phyloP scores from a whole-genome alignment of 2,797 vertebrate species.

The Hippocampus kuda region DNA sequence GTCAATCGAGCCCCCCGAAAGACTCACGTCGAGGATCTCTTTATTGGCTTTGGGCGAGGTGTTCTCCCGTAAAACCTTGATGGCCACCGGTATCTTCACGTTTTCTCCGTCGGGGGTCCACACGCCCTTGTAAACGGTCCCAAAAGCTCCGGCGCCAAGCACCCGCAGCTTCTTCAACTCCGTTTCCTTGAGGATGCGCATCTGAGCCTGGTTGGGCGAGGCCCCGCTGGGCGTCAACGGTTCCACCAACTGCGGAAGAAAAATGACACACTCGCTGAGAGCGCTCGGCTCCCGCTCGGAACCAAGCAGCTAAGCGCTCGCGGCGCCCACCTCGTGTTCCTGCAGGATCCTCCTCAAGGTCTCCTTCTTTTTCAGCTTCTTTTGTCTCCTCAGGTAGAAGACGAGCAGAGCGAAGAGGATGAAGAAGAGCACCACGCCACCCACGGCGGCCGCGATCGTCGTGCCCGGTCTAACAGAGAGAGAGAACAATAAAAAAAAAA shows the following conservation, averaged over 20 bases:
- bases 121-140: conserved; percentile 93
- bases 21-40: conserved; percentile 90
- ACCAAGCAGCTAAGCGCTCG: too few relatives aligned
- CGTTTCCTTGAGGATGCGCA: conserved; percentile 95
- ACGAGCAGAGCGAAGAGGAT: conserved; percentile 73
- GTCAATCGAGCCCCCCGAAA: neutral
- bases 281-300: too few relatives aligned
- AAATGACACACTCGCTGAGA: too few relatives aligned
- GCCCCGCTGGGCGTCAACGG: conserved; percentile 91
- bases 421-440: conserved; percentile 77
- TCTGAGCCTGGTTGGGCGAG: conserved; percentile 93
- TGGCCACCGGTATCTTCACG: conserved; percentile 92
- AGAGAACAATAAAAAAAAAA: too few relatives aligned
- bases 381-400: conserved; percentile 75
- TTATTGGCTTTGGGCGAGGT: conserved; percentile 97
- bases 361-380: conserved; percentile 81
- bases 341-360: conserved; percentile 80
- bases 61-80: conserved; percentile 95
- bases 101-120: conserved; percentile 93
- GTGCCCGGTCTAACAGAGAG: conserved; percentile 70
- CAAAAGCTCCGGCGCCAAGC: conserved; percentile 89
- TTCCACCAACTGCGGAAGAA: conserved; percentile 77
- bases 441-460: conserved; percentile 78
- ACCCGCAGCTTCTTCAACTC: conserved; percentile 91
- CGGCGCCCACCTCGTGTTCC: conserved; percentile 79